Percentiles rank a stretch among this genome's conserved stretches.
Conservation (phyloP, 2,888 invertebrate genomes). For the Xanthorhoe spadicearia region DNA sequence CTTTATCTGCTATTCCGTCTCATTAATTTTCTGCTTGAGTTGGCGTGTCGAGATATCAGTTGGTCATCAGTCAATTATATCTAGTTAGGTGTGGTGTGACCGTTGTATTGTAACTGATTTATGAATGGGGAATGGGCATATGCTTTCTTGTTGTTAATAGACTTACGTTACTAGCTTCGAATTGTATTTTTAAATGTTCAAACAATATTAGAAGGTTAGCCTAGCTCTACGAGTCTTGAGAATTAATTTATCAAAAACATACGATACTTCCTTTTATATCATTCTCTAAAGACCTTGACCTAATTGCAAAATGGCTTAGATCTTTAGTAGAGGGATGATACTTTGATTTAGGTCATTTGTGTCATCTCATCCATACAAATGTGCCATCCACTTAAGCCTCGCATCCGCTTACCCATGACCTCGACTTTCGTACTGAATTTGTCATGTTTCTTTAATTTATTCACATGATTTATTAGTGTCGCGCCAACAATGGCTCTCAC, state of each 20-base stretch:
- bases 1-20: constrained; percentile 19
- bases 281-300: background rate
- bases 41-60: constrained; percentile 7
- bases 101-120: background rate
- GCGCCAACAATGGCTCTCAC: constrained; percentile 28
- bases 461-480: constrained; percentile 30
- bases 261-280: background rate
- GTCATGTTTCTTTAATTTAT: constrained; percentile 33
- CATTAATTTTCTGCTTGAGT: constrained; percentile 23
- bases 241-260: background rate
- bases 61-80: background rate
- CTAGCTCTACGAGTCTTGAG: background rate
- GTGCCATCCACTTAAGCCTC: background rate
- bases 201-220: too few relatives aligned
- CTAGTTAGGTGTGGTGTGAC: background rate
- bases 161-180: too few relatives aligned
- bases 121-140: too few relatives aligned
- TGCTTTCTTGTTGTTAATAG: background rate
- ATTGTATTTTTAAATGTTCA: too few relatives aligned
- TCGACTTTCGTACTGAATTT: constrained; percentile 25
- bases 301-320: background rate
- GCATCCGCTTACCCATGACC: constrained; percentile 9
- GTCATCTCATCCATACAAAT: background rate
- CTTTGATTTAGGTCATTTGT: background rate
- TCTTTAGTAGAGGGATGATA: background rate